A percentile compares a stretch with the other conserved stretches of the same genome.
These are phyloP conservation scores for Ashinkailepas kermadecensis DNA, from an alignment of 2,888 invertebrate species.

Conservation along the genomic window DNA sequence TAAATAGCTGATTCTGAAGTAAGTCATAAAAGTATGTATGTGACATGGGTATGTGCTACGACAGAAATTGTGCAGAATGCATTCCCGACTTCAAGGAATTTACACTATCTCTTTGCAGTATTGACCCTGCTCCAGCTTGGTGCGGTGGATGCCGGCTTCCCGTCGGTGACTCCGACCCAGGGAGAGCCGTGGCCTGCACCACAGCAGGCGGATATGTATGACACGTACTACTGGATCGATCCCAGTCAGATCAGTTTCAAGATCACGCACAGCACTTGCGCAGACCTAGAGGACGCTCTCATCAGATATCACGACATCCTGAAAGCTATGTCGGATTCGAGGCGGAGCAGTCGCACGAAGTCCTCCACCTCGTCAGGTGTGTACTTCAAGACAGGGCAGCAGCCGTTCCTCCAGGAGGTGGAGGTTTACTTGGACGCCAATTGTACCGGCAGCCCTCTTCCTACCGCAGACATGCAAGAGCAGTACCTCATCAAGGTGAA, in stretches of 20 bases:
- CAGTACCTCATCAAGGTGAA: conserved; percentile 36
- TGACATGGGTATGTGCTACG: too few relatives aligned
- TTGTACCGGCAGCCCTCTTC: conserved; percentile 59
- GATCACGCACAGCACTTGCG: conserved; percentile 24
- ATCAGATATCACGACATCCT: conserved; percentile 26
- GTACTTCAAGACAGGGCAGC: background rate
- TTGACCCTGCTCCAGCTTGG: background rate
- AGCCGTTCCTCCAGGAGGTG: conserved; percentile 22
- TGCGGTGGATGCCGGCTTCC: conserved; percentile 23
- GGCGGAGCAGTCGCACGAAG: background rate
- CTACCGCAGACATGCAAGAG: conserved; percentile 52
- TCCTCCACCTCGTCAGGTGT: too few relatives aligned
- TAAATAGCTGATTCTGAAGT: too few relatives aligned
- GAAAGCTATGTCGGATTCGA: background rate
- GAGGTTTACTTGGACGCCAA: conserved; percentile 26
- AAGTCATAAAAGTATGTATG: too few relatives aligned
- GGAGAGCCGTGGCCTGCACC: conserved; percentile 33
- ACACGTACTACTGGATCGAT: background rate
- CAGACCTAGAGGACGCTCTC: conserved; percentile 28
- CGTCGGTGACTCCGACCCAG: conserved; percentile 27
- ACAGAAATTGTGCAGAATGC: too few relatives aligned
- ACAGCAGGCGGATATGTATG: conserved; percentile 21
- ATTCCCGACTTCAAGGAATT: too few relatives aligned
- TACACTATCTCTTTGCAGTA: background rate
- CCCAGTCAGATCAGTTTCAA: conserved; percentile 22